These are phyloP conservation scores for Leptogaster cylindrica DNA, from an alignment of 2,888 invertebrate species.

Conservation along the genomic window DNA sequence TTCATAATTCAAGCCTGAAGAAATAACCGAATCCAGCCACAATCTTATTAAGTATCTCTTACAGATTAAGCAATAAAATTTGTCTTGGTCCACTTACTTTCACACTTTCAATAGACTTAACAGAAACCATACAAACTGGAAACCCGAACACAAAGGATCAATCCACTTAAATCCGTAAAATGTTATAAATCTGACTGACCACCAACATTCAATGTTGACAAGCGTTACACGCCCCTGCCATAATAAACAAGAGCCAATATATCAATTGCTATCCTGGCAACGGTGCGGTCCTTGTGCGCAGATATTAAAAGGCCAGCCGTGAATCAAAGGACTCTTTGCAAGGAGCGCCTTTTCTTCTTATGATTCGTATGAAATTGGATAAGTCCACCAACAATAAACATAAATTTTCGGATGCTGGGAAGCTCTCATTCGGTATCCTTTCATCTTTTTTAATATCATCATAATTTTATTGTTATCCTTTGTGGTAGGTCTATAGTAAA, in stretches of 20 bases:
- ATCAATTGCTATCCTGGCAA: conserved; percentile 48
- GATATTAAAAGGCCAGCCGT: not conserved
- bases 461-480: conserved; percentile 45
- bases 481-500: conserved; percentile 42
- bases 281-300: not conserved
- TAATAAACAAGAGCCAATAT: conserved; percentile 56
- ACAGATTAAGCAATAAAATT: conserved; percentile 63
- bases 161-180: not conserved
- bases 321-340: not conserved
- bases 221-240: conserved; percentile 61
- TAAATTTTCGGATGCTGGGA: conserved; percentile 13
- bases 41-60: too few species aligned
- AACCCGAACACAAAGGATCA: not conserved
- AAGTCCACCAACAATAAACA: conserved; percentile 39
- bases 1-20: too few species aligned
- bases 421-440: conserved; percentile 40
- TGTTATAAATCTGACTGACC: conserved; percentile 51
- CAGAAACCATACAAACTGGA: conserved; percentile 40
- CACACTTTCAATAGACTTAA: conserved; percentile 48
- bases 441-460: conserved; percentile 42
- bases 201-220: conserved; percentile 63
- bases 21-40: too few species aligned
- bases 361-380: conserved; percentile 46
- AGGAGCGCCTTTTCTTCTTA: conserved; percentile 33
- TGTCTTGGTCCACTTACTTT: conserved; percentile 60